These are phyloP conservation scores for Drosophila incognita DNA, from an alignment of 2,888 invertebrate species.

Conservation along the genomic window DNA sequence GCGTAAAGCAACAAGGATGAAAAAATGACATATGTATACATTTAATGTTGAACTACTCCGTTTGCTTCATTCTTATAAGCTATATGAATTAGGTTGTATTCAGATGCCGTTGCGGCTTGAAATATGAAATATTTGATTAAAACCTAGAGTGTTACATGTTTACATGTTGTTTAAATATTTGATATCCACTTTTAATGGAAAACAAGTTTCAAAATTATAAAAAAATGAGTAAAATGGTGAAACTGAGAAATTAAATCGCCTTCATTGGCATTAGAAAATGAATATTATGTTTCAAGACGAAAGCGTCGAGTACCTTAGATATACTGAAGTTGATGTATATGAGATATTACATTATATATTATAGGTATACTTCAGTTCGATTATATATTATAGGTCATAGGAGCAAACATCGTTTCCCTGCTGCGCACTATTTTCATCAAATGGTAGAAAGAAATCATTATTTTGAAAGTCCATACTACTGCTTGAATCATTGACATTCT, in stretches of 20 bases:
- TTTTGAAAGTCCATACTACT: neutral
- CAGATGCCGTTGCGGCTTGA: neutral
- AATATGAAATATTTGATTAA: neutral
- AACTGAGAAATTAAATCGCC: neutral
- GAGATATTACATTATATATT: neutral
- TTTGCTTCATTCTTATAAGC: neutral
- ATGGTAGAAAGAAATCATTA: neutral
- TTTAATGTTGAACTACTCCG: neutral
- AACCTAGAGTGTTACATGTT: neutral
- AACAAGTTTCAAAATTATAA: neutral
- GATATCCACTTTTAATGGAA: neutral
- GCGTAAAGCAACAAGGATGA: neutral
- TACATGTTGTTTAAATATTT: neutral
- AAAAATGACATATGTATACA: neutral
- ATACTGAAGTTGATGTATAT: neutral
- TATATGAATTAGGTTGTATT: neutral
- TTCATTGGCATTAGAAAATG: neutral
- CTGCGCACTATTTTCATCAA: neutral
- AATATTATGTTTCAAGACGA: neutral
- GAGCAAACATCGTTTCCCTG: neutral
- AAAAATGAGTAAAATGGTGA: neutral
- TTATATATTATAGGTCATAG: neutral
- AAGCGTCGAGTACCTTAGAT: neutral
- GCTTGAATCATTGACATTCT: neutral
- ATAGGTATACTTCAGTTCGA: too few species aligned